A percentile compares a stretch with the other conserved stretches of the same genome.
phyloP scores from a whole-genome alignment of 2,113 vertebrate species.

The Barnardius zonarius region DNA sequence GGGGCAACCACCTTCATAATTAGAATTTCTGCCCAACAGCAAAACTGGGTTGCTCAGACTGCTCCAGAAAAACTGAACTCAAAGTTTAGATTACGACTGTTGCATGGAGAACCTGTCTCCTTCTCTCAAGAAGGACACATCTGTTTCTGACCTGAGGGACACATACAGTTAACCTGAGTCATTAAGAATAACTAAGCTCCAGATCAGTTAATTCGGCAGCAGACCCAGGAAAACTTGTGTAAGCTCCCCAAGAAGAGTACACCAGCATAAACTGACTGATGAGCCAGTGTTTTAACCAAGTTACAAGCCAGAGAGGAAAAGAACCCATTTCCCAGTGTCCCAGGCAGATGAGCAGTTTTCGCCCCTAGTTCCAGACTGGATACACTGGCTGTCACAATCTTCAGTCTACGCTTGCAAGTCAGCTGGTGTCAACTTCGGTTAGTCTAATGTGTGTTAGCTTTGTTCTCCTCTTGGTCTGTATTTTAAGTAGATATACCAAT shows the following conservation, averaged over 20 bases:
- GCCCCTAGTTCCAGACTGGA: neutral
- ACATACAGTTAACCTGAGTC: accelerated
- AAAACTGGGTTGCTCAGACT: accelerated
- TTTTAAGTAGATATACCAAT: neutral
- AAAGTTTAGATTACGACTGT: accelerated
- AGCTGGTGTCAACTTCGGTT: neutral
- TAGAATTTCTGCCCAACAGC: accelerated
- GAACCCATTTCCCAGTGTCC: neutral
- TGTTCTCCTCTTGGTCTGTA: neutral
- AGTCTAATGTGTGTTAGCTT: accelerated
- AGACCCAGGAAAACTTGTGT: neutral
- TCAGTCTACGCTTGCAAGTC: accelerated
- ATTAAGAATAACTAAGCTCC: neutral
- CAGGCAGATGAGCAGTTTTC: neutral
- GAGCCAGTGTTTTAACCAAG: neutral
- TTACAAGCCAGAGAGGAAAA: neutral
- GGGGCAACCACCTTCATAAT: neutral
- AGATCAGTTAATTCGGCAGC: accelerated
- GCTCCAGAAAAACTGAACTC: neutral
- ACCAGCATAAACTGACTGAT: neutral
- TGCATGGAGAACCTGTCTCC: neutral
- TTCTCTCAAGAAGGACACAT: neutral
- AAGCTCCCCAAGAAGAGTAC: neutral
- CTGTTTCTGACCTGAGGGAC: neutral
- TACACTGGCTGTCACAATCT: neutral